phyloP scores from a whole-genome alignment of 2,888 invertebrate species.

The Epiblema foenella region DNA sequence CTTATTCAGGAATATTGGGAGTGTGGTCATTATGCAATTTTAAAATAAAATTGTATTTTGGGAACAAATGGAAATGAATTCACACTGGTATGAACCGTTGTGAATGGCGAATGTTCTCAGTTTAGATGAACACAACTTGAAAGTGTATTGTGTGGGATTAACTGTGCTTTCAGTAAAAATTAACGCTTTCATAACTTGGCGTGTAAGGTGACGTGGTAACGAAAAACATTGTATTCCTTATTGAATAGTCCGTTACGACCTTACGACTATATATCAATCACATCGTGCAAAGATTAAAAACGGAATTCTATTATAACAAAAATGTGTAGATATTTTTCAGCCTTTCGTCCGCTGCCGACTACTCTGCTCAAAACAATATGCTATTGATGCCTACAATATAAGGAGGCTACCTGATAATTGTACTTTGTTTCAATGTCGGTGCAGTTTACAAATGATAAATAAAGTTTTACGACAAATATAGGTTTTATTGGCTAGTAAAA shows the following conservation, averaged over 20 bases:
- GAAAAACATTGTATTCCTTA: neutral
- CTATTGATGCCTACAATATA: conserved; percentile 22
- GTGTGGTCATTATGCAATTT: no score
- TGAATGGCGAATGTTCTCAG: neutral
- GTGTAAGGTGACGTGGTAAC: neutral
- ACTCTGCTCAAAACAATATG: neutral
- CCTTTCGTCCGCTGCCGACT: no score
- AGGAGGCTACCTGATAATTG: conserved; percentile 27
- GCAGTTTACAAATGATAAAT: conserved; percentile 42
- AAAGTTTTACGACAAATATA: conserved; percentile 42
- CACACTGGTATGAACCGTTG: no score
- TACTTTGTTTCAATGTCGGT: conserved; percentile 16
- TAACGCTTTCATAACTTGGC: conserved; percentile 7
- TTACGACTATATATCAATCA: no score
- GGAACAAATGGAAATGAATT: no score
- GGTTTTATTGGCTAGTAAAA: conserved; percentile 10
- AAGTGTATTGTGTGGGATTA: neutral
- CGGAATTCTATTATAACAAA: no score
- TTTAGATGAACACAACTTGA: neutral
- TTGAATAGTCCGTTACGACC: neutral
- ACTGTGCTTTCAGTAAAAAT: conserved; percentile 9
- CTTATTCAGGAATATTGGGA: neutral
- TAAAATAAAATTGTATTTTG: no score
- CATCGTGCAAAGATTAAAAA: no score
- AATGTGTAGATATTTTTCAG: no score